These are phyloP conservation scores for Rhogogaster chlorosoma DNA, from an alignment of 2,888 invertebrate genomes.

Conservation along the genomic window DNA sequence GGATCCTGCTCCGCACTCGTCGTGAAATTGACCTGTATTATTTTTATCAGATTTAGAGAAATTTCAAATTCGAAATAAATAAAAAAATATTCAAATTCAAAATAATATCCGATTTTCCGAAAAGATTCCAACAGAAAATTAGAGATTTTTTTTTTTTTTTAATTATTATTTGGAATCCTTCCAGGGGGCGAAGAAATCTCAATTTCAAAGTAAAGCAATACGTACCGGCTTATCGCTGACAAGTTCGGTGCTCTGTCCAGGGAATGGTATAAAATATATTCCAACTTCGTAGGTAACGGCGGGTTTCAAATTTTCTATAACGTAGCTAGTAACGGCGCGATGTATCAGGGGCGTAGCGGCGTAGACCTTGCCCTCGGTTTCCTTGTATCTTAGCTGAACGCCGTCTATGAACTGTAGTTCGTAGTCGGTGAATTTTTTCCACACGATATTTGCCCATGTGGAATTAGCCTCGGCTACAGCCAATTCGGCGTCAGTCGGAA, in stretches of 20 bases:
- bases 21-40: slow-evolving; percentile 70
- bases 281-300: slow-evolving; percentile 91
- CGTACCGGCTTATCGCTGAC: slow-evolving; percentile 85
- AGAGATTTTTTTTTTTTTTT: no score
- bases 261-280: slow-evolving; percentile 90
- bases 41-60: no score
- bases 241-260: slow-evolving; percentile 88
- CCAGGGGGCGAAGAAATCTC: no score
- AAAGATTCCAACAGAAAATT: no score
- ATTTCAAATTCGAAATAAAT: no score
- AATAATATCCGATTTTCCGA: no score
- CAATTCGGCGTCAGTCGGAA: slow-evolving; percentile 87
- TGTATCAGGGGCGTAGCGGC: slow-evolving; percentile 92
- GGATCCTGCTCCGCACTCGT: slow-evolving; percentile 81
- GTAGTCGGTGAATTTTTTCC: slow-evolving; percentile 90
- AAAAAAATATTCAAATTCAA: no score
- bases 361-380: slow-evolving; percentile 90
- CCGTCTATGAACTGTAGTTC: slow-evolving; percentile 93
- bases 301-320: slow-evolving; percentile 88
- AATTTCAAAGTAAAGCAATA: no score
- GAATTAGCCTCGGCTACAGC: slow-evolving; percentile 88
- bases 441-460: slow-evolving; percentile 88
- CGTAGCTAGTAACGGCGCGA: slow-evolving; percentile 87
- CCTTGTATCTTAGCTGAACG: slow-evolving; percentile 91
- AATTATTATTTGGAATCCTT: no score